Evolutionary conservation across 1,140 invertebrate genomes (phyloP).

Genomic region (Proales similis): DNA sequence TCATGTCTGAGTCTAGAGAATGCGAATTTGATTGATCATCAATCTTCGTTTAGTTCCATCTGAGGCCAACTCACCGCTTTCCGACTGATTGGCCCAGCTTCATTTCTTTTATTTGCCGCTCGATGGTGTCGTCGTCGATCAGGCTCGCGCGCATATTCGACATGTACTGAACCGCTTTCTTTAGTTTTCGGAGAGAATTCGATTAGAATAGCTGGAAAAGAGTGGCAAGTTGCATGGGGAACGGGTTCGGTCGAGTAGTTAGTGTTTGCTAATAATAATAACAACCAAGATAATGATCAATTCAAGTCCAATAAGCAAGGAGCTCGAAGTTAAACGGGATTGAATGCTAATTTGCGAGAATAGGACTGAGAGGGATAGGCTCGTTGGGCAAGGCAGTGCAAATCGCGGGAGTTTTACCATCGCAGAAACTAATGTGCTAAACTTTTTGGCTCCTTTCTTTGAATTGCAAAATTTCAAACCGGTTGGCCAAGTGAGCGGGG

Average conservation of each 20-base stretch:
- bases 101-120: slow-evolving; percentile 43
- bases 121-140: slow-evolving; percentile 49
- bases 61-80: slow-evolving; percentile 43
- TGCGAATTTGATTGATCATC: not conserved
- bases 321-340: not conserved
- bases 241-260: not conserved
- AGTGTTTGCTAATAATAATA: not conserved
- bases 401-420: slow-evolving; percentile 24
- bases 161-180: slow-evolving; percentile 12
- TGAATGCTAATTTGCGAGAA: not conserved
- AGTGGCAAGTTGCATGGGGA: not conserved
- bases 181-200: not conserved
- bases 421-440: slow-evolving; percentile 20
- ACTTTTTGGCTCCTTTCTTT: slow-evolving; percentile 12
- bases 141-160: slow-evolving; percentile 37
- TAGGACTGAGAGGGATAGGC: not conserved
- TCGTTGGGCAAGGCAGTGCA: too few species aligned
- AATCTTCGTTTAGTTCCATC: not conserved
- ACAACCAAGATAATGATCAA: not conserved
- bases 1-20: slow-evolving; percentile 48
- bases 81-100: slow-evolving; percentile 46
- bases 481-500: not conserved
- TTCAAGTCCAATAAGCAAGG: not conserved
- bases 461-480: too few species aligned
- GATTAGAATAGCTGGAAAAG: not conserved